Evolutionary conservation across 2,797 vertebrate species (phyloP).

Genomic region (Jordanella pulchra): DNA sequence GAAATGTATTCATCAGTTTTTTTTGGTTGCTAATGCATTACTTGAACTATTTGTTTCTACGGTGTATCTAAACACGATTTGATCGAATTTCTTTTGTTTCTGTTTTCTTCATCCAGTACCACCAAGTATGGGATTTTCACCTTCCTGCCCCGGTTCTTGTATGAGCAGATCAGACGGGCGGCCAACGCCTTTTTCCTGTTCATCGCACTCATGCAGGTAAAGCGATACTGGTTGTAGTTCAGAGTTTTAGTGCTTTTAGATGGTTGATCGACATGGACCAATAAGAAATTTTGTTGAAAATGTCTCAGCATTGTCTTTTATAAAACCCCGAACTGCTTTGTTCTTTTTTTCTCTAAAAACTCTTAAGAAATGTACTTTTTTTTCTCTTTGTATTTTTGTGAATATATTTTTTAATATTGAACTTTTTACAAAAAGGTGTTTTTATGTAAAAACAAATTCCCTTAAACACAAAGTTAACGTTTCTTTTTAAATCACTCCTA

Average conservation of each 20-base stretch:
- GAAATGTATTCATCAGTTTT: conserved; percentile 35
- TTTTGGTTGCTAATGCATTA: conserved; percentile 30
- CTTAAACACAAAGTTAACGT: too few relatives aligned
- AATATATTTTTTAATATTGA: neutral
- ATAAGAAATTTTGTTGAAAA: neutral
- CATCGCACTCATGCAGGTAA: conserved; percentile 99
- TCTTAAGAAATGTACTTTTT: neutral
- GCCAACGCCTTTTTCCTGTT: conserved; percentile 99
- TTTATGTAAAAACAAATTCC: too few relatives aligned
- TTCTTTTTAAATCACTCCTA: too few relatives aligned
- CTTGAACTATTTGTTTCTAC: neutral
- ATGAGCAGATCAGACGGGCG: conserved; percentile 97
- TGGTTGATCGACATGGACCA: neutral
- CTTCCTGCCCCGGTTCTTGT: conserved; percentile 98
- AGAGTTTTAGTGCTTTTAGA: neutral
- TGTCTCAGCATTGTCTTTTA: neutral
- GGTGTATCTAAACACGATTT: conserved; percentile 9
- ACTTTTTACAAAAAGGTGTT: neutral
- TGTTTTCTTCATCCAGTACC: conserved; percentile 80
- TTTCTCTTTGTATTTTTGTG: neutral
- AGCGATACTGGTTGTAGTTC: neutral
- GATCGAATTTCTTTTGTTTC: conserved; percentile 1
- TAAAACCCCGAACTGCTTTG: neutral
- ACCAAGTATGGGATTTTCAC: conserved; percentile 98
- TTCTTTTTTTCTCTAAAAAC: neutral